A percentile compares a stretch with the other conserved stretches of the same genome.
phyloP scores from a whole-genome alignment of 2,888 invertebrate genomes.

The Mechanitis messenoides region DNA sequence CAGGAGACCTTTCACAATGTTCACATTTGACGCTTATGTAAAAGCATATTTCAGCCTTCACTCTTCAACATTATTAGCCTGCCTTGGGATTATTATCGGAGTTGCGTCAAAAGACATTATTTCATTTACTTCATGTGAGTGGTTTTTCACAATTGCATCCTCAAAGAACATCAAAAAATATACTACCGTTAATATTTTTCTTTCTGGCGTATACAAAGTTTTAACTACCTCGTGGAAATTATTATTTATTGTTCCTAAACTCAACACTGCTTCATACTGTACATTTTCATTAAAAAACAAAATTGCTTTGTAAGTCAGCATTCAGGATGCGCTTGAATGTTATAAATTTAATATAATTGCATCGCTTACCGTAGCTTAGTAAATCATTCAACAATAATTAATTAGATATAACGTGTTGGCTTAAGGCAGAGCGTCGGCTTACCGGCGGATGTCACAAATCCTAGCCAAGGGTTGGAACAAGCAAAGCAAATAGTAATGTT shows the following conservation, averaged over 20 bases:
- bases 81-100: slow-evolving; percentile 19
- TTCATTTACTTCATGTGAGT: slow-evolving; percentile 8
- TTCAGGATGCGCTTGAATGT: not conserved
- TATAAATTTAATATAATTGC: slow-evolving; percentile 4
- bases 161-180: not conserved
- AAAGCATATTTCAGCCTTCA: slow-evolving; percentile 25
- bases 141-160: not conserved
- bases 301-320: not conserved
- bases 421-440: slow-evolving; percentile 37
- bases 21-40: slow-evolving; percentile 25
- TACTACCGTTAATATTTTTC: not conserved
- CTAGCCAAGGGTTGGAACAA: slow-evolving; percentile 58
- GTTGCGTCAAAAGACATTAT: slow-evolving; percentile 16
- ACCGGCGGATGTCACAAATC: slow-evolving; percentile 68
- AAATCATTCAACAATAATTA: slow-evolving; percentile 10
- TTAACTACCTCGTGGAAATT: not conserved
- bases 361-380: slow-evolving; percentile 2
- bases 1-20: slow-evolving; percentile 25
- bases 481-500: slow-evolving; percentile 65
- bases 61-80: slow-evolving; percentile 23
- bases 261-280: not conserved
- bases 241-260: slow-evolving; percentile 5
- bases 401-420: slow-evolving; percentile 7
- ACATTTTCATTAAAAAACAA: slow-evolving; percentile 4
- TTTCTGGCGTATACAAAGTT: not conserved